Evolutionary conservation across 2,113 vertebrate genomes (phyloP).

Genomic region (Myrmophylax atrothorax): DNA sequence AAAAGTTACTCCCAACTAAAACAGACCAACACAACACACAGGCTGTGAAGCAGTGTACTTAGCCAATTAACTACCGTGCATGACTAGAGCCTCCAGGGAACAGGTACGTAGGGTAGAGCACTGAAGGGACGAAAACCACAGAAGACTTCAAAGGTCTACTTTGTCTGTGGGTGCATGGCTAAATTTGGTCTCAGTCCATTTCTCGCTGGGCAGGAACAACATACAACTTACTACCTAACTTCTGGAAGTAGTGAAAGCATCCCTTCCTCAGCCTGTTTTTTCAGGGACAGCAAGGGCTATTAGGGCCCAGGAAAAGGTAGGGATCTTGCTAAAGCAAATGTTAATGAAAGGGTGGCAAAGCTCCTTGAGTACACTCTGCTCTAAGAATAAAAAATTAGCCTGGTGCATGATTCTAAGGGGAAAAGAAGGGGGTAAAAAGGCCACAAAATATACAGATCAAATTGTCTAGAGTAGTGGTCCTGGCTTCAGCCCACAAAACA

Average conservation of each 20-base stretch:
- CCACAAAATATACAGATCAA: constrained; percentile 14
- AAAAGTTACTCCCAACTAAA: background rate
- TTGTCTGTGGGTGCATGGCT: rapidly evolving
- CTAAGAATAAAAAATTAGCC: constrained; percentile 5
- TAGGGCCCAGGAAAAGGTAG: background rate
- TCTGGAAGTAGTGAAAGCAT: background rate
- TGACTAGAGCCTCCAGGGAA: background rate
- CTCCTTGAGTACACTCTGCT: background rate
- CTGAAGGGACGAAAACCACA: background rate
- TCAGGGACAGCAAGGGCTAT: background rate
- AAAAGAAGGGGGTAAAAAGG: background rate
- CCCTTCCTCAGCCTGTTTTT: background rate
- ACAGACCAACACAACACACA: background rate
- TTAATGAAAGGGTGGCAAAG: background rate
- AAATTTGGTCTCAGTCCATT: background rate
- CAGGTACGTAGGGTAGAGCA: background rate
- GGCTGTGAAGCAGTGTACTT: background rate
- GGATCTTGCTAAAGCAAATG: background rate
- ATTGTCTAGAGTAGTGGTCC: constrained; percentile 19
- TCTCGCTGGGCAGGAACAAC: background rate
- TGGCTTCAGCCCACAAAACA: constrained; percentile 45
- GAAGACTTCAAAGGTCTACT: background rate
- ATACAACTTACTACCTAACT: background rate
- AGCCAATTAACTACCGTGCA: background rate
- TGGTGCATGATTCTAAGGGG: background rate